Evolutionary conservation across 2,113 vertebrate species (phyloP).

Genomic region (Pseudopodoces humilis): DNA sequence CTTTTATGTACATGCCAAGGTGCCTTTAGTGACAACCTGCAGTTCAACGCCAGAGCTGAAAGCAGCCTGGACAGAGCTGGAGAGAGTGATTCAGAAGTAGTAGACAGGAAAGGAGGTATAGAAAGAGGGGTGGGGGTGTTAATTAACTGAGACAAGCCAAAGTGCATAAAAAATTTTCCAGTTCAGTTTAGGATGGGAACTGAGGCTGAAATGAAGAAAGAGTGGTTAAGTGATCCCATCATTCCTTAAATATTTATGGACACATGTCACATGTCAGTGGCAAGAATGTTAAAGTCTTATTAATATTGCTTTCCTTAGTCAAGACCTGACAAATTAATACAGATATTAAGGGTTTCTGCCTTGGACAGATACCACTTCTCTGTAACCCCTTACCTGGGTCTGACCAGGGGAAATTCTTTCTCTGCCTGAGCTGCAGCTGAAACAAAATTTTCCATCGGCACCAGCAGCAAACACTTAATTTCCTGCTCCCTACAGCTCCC

Average conservation of each 20-base stretch:
- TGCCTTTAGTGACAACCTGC: conserved; percentile 30
- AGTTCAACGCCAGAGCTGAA: background rate
- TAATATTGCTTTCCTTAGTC: background rate
- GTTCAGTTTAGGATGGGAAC: conserved; percentile 25
- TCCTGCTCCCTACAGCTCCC: background rate
- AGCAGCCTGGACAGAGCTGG: background rate
- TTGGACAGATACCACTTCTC: background rate
- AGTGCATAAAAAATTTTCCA: conserved; percentile 35
- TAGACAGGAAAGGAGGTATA: conserved; percentile 54
- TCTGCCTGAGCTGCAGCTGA: background rate
- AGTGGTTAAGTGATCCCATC: conserved; percentile 7
- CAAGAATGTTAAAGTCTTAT: conserved; percentile 20
- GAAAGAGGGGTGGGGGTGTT: background rate
- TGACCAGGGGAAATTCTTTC: background rate
- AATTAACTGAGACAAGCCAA: conserved; percentile 35
- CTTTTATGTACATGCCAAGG: conserved; percentile 43
- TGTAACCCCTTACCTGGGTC: background rate
- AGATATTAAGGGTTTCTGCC: background rate
- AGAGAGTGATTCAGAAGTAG: conserved; percentile 26
- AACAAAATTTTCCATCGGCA: conserved; percentile 2
- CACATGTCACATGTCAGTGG: background rate
- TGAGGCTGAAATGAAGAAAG: conserved; percentile 31
- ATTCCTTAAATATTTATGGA: conserved; percentile 34
- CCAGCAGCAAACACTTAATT: conserved; percentile 24
- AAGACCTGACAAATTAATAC: background rate